Base-by-base conservation (phyloP, 2,888 invertebrate genomes). In the Abrostola tripartita region DNA sequence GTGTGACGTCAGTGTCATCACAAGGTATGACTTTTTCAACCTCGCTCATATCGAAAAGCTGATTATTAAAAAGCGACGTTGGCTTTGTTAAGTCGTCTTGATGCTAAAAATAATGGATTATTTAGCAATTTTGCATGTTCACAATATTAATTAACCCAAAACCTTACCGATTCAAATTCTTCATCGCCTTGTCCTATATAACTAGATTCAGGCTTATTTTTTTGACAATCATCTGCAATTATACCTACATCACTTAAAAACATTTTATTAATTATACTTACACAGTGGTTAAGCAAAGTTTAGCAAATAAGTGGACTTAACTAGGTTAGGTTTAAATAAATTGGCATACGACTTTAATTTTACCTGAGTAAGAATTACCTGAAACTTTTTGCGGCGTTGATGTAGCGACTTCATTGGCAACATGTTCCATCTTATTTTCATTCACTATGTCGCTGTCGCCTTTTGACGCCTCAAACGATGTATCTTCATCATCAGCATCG, bases 101-200 rank as follows among this genome's bases (percentile, higher is more conserved):
- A 11, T 70, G 80, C 88, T 88, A 71, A 79, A 87, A 71, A 66
- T 52, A 41, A 55, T 38, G 52, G 9, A 47, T 47, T 14, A 47
- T 65, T 50, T 49, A 37, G 24, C 5, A 37, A 38, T 0, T 5
- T 0, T 11, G n/a, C 9, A 44, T 55, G 38, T 40, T 50, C 51
- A 53, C 6, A 52, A 52, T 52, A 51, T n/a, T 8, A 54, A 60
- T 24, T 4, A 1, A 44, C 49, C 57, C 10, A 6, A 54, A 63
- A 64, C 74, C 82, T 81, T 83, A 90, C 93, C 78, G 76, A 72
- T 64, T 88, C 87, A 56, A 81, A 66, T 61, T 89, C 90, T 81
- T 90, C 90, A 71, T 93, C 94, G n/a, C 93, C 94, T 85, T 92
- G 93, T 9, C 93, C 94, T 75, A 92, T 90, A 40, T 88, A 80